A percentile compares a stretch with the other conserved stretches of the same genome.
These are phyloP conservation scores for Dorcus hopei DNA, from an alignment of 2,888 invertebrate species.

Conservation along the genomic window DNA sequence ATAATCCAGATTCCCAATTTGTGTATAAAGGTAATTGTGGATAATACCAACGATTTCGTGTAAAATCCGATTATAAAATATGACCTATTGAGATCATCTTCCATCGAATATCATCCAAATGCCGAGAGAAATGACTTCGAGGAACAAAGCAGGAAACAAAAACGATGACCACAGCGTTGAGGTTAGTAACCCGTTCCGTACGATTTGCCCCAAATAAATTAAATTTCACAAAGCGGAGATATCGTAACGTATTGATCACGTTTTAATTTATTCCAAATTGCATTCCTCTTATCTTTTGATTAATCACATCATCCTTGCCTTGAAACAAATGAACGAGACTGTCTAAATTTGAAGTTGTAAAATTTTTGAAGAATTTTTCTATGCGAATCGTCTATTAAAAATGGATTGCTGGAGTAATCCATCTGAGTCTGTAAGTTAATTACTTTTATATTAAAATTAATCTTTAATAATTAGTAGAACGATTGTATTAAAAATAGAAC, in stretches of 20 bases:
- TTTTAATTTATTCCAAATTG: too few species aligned
- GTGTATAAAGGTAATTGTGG: too few species aligned
- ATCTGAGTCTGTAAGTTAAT: constrained; percentile 38
- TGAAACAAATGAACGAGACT: constrained; percentile 20
- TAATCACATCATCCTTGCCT: too few species aligned
- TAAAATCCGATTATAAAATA: too few species aligned
- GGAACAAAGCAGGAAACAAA: constrained; percentile 60
- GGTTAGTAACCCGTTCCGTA: constrained; percentile 45
- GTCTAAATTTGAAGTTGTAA: constrained; percentile 39
- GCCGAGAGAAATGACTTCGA: constrained; percentile 51
- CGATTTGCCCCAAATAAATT: background rate
- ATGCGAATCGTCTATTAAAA: constrained; percentile 13
- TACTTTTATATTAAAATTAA: background rate
- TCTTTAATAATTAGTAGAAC: too few species aligned
- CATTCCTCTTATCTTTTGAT: too few species aligned
- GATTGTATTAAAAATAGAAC: too few species aligned
- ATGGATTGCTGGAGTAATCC: constrained; percentile 41
- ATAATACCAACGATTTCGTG: too few species aligned
- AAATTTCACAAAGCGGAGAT: background rate
- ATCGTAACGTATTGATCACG: too few species aligned
- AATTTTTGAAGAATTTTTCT: constrained; percentile 18
- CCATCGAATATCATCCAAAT: background rate
- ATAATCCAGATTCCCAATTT: too few species aligned
- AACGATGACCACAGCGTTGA: constrained; percentile 66
- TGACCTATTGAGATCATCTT: background rate